Conservation (phyloP, 2,888 invertebrate species). For the Ectropis crepuscularia region DNA sequence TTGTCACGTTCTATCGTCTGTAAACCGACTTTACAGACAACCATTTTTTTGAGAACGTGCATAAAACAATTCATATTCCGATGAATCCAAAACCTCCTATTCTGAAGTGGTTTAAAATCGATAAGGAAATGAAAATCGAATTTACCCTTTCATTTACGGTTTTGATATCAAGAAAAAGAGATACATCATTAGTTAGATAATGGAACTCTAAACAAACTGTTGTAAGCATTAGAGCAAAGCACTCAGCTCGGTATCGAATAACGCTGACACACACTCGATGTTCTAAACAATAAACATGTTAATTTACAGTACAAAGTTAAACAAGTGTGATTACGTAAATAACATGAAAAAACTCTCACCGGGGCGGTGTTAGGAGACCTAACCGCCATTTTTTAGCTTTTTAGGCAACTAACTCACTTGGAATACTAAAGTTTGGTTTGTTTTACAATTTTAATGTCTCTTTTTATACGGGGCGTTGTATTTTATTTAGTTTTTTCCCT, state of each 20-base stretch:
- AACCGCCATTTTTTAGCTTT: slow-evolving; percentile 21
- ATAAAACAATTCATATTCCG: too few species aligned
- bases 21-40: too few species aligned
- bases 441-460: slow-evolving; percentile 9
- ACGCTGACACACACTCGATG: slow-evolving; percentile 9
- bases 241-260: slow-evolving; percentile 13
- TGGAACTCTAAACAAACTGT: background rate
- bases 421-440: slow-evolving; percentile 6
- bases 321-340: slow-evolving; percentile 36
- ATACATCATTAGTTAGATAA: background rate
- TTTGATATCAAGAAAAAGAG: too few species aligned
- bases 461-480: background rate
- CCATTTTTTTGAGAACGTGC: too few species aligned
- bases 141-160: too few species aligned
- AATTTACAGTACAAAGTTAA: slow-evolving; percentile 34
- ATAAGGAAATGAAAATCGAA: too few species aligned
- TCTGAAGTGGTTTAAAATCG: too few species aligned
- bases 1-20: too few species aligned
- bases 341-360: slow-evolving; percentile 43
- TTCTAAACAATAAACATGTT: slow-evolving; percentile 30
- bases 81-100: too few species aligned
- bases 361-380: slow-evolving; percentile 26
- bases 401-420: slow-evolving; percentile 8
- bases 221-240: background rate
- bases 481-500: too few species aligned